Evolutionary conservation across 1,140 invertebrate genomes (phyloP).

Genomic region (Tetramorium alpestre): DNA sequence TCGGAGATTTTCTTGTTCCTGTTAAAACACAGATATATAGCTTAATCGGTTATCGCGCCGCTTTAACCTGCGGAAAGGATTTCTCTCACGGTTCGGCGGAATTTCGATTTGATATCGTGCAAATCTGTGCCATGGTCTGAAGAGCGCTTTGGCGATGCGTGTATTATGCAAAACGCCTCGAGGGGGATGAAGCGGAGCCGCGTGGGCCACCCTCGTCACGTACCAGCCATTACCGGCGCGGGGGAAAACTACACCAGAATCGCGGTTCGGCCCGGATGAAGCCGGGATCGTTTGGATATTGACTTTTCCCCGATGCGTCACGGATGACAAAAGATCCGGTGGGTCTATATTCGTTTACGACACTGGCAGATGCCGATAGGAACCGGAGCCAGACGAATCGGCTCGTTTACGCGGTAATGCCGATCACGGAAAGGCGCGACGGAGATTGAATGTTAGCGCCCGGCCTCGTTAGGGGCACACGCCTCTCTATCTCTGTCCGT

Average conservation of each 20-base stretch:
- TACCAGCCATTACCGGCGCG: constrained; percentile 76
- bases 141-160: constrained; percentile 62
- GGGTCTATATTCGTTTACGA: constrained; percentile 65
- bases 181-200: constrained; percentile 54
- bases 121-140: constrained; percentile 21
- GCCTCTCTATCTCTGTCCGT: constrained; percentile 23
- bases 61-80: background rate
- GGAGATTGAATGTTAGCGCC: constrained; percentile 52
- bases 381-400: constrained; percentile 64
- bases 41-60: constrained; percentile 10
- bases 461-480: constrained; percentile 34
- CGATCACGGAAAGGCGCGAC: constrained; percentile 48
- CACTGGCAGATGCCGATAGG: constrained; percentile 59
- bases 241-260: constrained; percentile 67
- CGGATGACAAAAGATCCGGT: constrained; percentile 63
- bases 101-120: constrained; percentile 52
- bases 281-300: constrained; percentile 74
- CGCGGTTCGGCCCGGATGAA: constrained; percentile 74
- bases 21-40: background rate
- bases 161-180: constrained; percentile 78
- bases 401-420: constrained; percentile 49
- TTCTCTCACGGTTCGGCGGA: constrained; percentile 34
- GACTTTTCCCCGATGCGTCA: constrained; percentile 72
- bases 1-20: background rate
- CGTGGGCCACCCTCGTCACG: constrained; percentile 75